These are phyloP conservation scores for Kryptolebias ocellatus DNA, from an alignment of 2,797 vertebrate genomes.

Conservation along the genomic window DNA sequence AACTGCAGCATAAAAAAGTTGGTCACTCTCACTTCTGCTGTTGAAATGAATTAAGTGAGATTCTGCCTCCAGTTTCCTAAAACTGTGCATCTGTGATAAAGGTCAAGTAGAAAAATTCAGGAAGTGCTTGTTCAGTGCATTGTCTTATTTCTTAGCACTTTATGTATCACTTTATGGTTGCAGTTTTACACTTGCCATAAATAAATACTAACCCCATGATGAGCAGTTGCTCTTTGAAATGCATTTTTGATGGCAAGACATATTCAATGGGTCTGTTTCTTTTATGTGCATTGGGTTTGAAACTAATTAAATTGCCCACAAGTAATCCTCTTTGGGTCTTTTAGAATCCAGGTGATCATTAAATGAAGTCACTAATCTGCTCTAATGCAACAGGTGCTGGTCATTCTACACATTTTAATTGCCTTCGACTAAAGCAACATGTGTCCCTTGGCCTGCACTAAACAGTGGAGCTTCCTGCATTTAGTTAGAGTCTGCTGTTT, in stretches of 20 bases:
- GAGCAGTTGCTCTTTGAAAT: neutral
- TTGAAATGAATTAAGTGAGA: neutral
- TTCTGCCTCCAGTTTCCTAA: neutral
- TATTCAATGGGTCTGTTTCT: no score
- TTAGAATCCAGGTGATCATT: slow-evolving; percentile 1
- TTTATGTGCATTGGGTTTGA: neutral
- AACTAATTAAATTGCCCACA: neutral
- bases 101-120: no score
- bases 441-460: no score
- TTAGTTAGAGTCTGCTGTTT: neutral
- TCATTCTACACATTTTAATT: neutral
- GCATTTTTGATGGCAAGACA: neutral
- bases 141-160: neutral
- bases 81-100: neutral
- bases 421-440: neutral
- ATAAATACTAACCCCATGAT: neutral
- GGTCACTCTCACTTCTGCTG: no score
- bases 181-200: neutral
- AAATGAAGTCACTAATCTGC: neutral
- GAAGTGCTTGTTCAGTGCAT: neutral
- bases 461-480: neutral
- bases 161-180: neutral
- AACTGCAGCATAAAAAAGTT: no score
- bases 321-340: neutral
- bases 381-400: slow-evolving; percentile 2